Base-by-base conservation (phyloP, 2,888 invertebrate species). In the Gasteruption jaculator region DNA sequence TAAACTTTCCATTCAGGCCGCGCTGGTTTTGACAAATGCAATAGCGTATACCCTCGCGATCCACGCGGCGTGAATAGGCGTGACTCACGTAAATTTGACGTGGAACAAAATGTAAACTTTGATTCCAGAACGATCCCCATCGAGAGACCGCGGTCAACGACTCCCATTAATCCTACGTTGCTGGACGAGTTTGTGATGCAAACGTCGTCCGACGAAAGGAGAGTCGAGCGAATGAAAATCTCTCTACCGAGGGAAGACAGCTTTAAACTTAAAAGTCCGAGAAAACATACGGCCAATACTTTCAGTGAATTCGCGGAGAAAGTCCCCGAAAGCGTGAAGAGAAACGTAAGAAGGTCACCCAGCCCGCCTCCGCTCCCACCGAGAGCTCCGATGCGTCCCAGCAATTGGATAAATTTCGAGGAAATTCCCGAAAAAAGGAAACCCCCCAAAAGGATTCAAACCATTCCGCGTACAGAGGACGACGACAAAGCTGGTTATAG, bases 351-450 rank as follows among this genome's bases (percentile, higher is more conserved):
- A 6, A 62, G 64, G 33, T 63, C 59, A 6, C 65, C 66, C 54
- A 71, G 70, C 47, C 74, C 71, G 60, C 66, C 67, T 18, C 57
- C 56, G 25, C 56, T 68, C 41, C 64, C 63, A 29, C 67, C 65
- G 45, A 50, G 69, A 56, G 61, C 60, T 38, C 61, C 53, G 56
- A 70, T 49, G 3, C 60, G 64, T 1, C 65, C 68, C 0, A 72
- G 73, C 1, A 84, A 85, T 54, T 91, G 91, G 91, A 85, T 91
- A 46, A 87, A 89, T 68, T 90, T 90, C 64, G 86, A 87, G 63
- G 89, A 90, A 60, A 84, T 90, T 43, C 89, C 90, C 1, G 90
- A 90, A 70, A 80, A 83, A 52, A 76, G 87, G 39, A 86, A 87
- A 71, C 81, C 85, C 47, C 86, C 89, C 14, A 87, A 87, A 69